Conservation (phyloP, 1,140 invertebrate genomes). For the Hermetia illucens region DNA sequence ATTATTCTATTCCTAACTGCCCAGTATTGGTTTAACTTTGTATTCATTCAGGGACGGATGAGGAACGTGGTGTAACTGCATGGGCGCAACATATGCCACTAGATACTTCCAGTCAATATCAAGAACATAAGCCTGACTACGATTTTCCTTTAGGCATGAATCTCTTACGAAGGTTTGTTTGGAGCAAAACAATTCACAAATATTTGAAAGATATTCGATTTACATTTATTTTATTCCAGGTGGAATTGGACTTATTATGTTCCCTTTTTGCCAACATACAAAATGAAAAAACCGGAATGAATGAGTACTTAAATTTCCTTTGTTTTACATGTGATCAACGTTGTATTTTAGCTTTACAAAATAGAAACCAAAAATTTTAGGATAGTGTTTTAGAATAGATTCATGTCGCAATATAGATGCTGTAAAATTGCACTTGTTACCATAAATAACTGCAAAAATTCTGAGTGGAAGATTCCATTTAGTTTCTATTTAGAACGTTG, state of each 20-base stretch:
- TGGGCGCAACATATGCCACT: constrained; percentile 59
- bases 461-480: no score
- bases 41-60: constrained; percentile 39
- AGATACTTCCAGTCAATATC: constrained; percentile 31
- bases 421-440: no score
- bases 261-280: constrained; percentile 55
- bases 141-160: constrained; percentile 60
- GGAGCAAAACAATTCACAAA: constrained; percentile 1
- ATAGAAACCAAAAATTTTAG: no score
- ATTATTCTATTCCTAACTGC: not conserved
- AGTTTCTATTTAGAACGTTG: no score
- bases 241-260: constrained; percentile 51
- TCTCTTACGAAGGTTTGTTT: constrained; percentile 36
- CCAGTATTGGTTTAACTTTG: not conserved
- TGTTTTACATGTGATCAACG: no score
- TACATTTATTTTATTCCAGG: constrained; percentile 30
- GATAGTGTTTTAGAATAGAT: no score
- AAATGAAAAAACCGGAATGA: constrained; percentile 19
- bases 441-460: no score
- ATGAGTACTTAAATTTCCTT: no score
- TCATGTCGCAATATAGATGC: no score
- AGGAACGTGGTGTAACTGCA: constrained; percentile 50
- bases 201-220: constrained; percentile 2
- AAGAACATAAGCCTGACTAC: constrained; percentile 42
- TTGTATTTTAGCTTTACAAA: no score